Evolutionary conservation across 2,113 vertebrate genomes (phyloP).

Genomic region (Podiceps cristatus): DNA sequence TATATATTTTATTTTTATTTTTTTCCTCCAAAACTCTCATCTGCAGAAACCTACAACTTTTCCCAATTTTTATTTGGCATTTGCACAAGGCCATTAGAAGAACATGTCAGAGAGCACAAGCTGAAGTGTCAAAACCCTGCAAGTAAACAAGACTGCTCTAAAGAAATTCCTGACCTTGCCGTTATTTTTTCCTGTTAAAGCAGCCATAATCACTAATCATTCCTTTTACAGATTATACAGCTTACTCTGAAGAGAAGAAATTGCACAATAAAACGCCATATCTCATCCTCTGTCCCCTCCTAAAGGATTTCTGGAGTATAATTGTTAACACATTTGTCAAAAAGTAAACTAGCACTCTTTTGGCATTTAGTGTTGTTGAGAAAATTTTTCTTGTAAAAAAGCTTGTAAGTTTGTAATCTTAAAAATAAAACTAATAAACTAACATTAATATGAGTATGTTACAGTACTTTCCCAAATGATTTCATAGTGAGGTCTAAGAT

Average conservation of each 20-base stretch:
- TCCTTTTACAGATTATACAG: not conserved
- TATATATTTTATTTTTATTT: not conserved
- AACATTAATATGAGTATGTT: not conserved
- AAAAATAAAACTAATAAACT: not conserved
- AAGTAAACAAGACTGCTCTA: not conserved
- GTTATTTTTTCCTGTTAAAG: not conserved
- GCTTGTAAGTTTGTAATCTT: not conserved
- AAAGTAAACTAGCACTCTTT: not conserved
- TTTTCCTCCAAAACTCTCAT: not conserved
- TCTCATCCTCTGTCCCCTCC: slow-evolving; percentile 68
- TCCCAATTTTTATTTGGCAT: not conserved
- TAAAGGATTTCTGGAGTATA: slow-evolving; percentile 61
- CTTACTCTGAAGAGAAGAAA: slow-evolving; percentile 17
- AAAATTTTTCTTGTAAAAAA: not conserved
- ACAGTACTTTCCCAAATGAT: not conserved
- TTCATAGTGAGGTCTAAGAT: not conserved
- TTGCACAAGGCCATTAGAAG: not conserved
- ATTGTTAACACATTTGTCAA: not conserved
- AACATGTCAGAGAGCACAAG: not conserved
- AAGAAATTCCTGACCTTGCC: slow-evolving; percentile 14
- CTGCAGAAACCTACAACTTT: not conserved
- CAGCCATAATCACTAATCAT: not conserved
- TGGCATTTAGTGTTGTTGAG: not conserved
- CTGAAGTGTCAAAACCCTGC: not conserved
- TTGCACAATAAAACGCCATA: not conserved